Evolutionary conservation across 1,140 invertebrate genomes (phyloP).

Genomic region (Pseudomyrmex flavicornis): DNA sequence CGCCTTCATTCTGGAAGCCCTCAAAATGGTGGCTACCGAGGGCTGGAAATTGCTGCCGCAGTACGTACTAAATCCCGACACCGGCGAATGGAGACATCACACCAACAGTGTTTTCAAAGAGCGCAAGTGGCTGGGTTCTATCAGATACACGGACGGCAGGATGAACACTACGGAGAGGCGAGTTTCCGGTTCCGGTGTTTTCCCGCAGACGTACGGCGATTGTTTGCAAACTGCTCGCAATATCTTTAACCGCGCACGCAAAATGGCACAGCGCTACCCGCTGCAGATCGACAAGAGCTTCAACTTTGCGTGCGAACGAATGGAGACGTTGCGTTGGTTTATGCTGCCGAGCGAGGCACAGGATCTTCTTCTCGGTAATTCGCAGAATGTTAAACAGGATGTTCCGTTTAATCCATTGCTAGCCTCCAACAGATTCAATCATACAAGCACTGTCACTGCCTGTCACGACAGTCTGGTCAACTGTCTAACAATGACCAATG

Average conservation of each 20-base stretch:
- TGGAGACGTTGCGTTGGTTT: conserved; percentile 93
- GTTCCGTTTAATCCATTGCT: conserved; percentile 89
- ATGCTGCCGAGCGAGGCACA: conserved; percentile 92
- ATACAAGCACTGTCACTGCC: conserved; percentile 18
- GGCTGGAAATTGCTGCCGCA: conserved; percentile 96
- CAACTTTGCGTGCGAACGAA: conserved; percentile 88
- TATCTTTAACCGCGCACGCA: conserved; percentile 91
- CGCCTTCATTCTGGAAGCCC: conserved; percentile 93
- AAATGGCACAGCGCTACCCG: conserved; percentile 90
- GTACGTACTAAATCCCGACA: conserved; percentile 94
- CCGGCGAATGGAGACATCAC: conserved; percentile 95
- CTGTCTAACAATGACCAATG: conserved; percentile 62
- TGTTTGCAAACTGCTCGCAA: conserved; percentile 92
- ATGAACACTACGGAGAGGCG: conserved; percentile 90
- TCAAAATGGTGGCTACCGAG: conserved; percentile 95
- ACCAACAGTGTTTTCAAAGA: conserved; percentile 92
- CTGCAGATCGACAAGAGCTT: conserved; percentile 90
- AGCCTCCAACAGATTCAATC: conserved; percentile 54
- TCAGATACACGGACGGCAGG: conserved; percentile 91
- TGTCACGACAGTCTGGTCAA: conserved; percentile 71
- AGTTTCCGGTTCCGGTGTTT: conserved; percentile 89
- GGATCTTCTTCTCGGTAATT: conserved; percentile 89
- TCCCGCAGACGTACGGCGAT: conserved; percentile 90
- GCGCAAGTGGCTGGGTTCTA: conserved; percentile 92
- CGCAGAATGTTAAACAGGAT: conserved; percentile 90